A percentile compares a stretch with the other conserved stretches of the same genome.
Conservation (phyloP, 1,140 invertebrate species). For the Atopsyche davidsoni region DNA sequence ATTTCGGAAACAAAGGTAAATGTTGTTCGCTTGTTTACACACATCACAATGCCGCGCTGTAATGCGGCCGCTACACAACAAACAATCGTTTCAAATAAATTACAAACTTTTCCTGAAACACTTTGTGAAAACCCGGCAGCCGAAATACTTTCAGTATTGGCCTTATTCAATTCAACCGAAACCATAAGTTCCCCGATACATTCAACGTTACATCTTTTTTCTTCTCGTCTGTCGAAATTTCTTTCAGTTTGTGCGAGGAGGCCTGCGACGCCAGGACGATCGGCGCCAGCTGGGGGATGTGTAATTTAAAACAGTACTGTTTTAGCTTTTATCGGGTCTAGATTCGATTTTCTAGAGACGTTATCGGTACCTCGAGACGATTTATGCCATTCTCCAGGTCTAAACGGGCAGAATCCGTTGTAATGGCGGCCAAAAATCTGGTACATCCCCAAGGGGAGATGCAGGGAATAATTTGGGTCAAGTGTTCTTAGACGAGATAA, state of each 20-base stretch:
- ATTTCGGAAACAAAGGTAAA: too few relatives aligned
- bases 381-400: too few relatives aligned
- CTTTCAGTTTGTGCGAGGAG: background rate
- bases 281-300: slow-evolving; percentile 1
- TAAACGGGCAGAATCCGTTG: too few relatives aligned
- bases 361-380: slow-evolving; percentile 19
- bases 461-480: too few relatives aligned
- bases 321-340: slow-evolving; percentile 19
- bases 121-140: too few relatives aligned
- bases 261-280: background rate
- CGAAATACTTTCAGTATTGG: slow-evolving; percentile 9
- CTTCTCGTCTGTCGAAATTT: background rate
- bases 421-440: too few relatives aligned
- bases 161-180: slow-evolving; percentile 5
- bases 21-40: too few relatives aligned
- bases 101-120: slow-evolving; percentile 9
- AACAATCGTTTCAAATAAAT: background rate
- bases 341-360: slow-evolving; percentile 14
- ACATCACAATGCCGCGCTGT: too few relatives aligned
- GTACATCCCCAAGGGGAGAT: too few relatives aligned
- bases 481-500: too few relatives aligned
- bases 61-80: background rate
- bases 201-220: background rate
- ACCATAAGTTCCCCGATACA: background rate
- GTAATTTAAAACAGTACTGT: slow-evolving; percentile 28